Conservation (phyloP, 1,140 invertebrate species). For the Chrysopa pallens region DNA sequence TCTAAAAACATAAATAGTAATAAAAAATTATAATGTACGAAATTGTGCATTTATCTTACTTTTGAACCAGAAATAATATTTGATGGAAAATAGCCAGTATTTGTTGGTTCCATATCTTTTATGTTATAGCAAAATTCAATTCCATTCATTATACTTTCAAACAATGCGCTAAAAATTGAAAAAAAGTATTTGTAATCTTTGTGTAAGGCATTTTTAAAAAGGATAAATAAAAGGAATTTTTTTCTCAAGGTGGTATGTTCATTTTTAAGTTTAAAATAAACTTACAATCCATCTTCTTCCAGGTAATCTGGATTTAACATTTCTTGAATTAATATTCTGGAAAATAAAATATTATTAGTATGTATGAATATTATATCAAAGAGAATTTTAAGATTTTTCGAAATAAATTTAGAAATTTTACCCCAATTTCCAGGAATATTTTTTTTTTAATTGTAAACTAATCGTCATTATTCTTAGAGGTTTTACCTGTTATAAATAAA, state of each 20-base stretch:
- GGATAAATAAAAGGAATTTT: no score
- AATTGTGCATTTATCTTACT: constrained; percentile 11
- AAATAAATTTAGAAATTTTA: no score
- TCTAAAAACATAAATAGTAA: not conserved
- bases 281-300: constrained; percentile 60
- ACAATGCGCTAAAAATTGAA: constrained; percentile 37
- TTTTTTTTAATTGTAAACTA: no score
- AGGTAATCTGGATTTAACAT: constrained; percentile 41
- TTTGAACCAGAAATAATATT: constrained; percentile 4
- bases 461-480: no score
- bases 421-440: not conserved
- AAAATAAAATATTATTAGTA: no score
- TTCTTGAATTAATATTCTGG: constrained; percentile 32
- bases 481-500: no score
- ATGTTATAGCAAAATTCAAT: constrained; percentile 52
- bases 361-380: no score
- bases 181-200: no score
- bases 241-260: no score
- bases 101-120: constrained; percentile 26
- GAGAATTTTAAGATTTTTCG: no score
- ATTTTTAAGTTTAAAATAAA: constrained; percentile 13
- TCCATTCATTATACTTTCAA: constrained; percentile 51
- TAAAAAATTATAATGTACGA: not conserved
- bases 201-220: no score
- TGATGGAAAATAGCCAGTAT: constrained; percentile 24